These are phyloP conservation scores for Ursus arctos DNA, from an alignment of 2,113 vertebrate species.

Conservation along the genomic window DNA sequence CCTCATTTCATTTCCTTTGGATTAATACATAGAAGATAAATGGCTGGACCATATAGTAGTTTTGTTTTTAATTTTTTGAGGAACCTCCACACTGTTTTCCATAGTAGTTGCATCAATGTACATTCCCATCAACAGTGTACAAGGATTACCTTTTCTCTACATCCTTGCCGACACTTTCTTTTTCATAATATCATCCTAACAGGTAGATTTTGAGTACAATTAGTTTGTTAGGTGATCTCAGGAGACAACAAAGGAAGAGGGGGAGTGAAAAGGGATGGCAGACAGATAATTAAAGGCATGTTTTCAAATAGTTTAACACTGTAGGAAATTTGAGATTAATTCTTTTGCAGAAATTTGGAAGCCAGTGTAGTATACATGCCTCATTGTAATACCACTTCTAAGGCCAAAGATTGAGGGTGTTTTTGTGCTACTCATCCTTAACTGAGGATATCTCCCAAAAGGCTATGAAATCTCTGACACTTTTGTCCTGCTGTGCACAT, in stretches of 20 bases:
- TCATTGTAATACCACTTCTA: background rate
- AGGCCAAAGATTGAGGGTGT: background rate
- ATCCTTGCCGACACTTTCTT: background rate
- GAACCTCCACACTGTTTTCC: background rate
- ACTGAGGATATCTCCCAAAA: background rate
- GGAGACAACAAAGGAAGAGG: background rate
- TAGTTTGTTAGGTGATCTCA: background rate
- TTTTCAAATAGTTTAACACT: background rate
- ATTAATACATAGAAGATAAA: background rate
- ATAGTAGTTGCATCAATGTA: background rate
- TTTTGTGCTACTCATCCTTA: background rate
- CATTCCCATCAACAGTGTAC: background rate
- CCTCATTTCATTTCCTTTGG: background rate
- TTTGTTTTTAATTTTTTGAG: background rate
- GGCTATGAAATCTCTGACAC: background rate
- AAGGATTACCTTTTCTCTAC: background rate
- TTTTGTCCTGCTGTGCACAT: background rate
- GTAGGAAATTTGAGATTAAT: background rate
- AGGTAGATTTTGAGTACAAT: background rate
- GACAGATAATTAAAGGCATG: background rate
- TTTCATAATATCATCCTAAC: background rate
- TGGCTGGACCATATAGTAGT: too few relatives aligned
- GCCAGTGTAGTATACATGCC: background rate
- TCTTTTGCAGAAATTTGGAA: background rate
- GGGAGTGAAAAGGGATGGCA: background rate